Evolutionary conservation across 2,797 vertebrate species (phyloP).

Genomic region (Sebastes minor): DNA sequence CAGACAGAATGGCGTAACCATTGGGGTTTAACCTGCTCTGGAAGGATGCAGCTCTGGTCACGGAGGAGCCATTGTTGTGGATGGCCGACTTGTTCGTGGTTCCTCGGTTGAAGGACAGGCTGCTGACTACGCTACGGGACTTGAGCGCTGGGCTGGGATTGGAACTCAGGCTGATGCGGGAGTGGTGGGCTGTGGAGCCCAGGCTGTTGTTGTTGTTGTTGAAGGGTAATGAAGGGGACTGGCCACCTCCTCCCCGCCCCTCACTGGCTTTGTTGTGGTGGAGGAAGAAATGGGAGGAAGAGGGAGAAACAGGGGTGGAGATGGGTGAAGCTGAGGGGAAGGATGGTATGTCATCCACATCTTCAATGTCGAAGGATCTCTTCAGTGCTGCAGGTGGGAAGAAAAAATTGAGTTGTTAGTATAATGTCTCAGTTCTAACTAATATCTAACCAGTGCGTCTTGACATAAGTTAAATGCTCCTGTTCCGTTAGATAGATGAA

Average conservation of each 20-base stretch:
- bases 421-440: neutral
- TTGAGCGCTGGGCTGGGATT: conserved; percentile 74
- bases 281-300: conserved; percentile 65
- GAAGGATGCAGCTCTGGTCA: conserved; percentile 83
- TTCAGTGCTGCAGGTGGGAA: conserved; percentile 82
- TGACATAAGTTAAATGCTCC: fast-evolving
- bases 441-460: neutral
- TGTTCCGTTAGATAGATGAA: neutral
- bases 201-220: conserved; percentile 54
- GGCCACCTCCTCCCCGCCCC: conserved; percentile 20
- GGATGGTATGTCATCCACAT: conserved; percentile 77
- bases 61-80: conserved; percentile 62
- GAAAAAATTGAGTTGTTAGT: neutral
- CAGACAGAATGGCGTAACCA: conserved; percentile 71
- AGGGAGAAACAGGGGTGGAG: conserved; percentile 67
- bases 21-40: conserved; percentile 82
- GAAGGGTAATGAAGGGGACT: conserved; percentile 42
- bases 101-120: conserved; percentile 84
- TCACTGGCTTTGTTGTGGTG: conserved; percentile 68
- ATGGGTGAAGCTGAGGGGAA: conserved; percentile 76
- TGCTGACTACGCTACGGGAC: conserved; percentile 70
- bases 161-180: conserved; percentile 59
- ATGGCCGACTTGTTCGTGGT: conserved; percentile 67
- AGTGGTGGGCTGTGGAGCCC: conserved; percentile 59
- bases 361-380: conserved; percentile 89